Evolutionary conservation across 2,888 invertebrate genomes (phyloP).

Genomic region (Conomelus anceps): DNA sequence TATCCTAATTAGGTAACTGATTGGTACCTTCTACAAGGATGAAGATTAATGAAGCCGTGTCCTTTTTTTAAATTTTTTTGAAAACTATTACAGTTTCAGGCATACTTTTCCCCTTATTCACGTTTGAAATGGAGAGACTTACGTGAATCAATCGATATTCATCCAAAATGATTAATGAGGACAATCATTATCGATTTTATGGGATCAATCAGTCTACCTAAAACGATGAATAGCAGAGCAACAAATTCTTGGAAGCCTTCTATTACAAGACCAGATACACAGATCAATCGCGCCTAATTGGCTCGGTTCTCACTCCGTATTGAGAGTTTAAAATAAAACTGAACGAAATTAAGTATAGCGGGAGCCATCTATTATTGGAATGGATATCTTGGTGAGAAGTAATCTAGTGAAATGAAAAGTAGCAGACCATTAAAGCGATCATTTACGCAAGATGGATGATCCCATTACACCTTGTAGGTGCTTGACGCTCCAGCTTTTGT

Average conservation of each 20-base stretch:
- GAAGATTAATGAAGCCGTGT: too few relatives aligned
- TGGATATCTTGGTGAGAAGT: not conserved
- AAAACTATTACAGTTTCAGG: too few relatives aligned
- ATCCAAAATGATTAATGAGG: too few relatives aligned
- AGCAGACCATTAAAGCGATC: slow-evolving; percentile 11
- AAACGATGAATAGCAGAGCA: too few relatives aligned
- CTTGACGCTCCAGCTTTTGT: slow-evolving; percentile 1
- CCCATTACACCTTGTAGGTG: slow-evolving; percentile 5
- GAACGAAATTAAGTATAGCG: not conserved
- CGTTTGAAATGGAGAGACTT: not conserved
- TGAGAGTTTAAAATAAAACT: not conserved
- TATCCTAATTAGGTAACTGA: too few relatives aligned
- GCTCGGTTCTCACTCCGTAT: not conserved
- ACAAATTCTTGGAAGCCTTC: too few relatives aligned
- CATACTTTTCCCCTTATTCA: too few relatives aligned
- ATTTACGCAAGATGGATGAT: slow-evolving; percentile 10
- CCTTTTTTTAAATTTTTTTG: too few relatives aligned
- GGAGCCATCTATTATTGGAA: not conserved
- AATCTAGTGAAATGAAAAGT: slow-evolving; percentile 7
- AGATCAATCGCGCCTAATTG: not conserved
- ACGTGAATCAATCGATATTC: not conserved
- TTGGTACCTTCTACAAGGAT: too few relatives aligned
- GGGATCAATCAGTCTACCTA: too few relatives aligned
- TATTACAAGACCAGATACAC: not conserved
- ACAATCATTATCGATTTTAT: too few relatives aligned